Conservation (phyloP, 2,888 invertebrate species). For the Drosophila pegasa region DNA sequence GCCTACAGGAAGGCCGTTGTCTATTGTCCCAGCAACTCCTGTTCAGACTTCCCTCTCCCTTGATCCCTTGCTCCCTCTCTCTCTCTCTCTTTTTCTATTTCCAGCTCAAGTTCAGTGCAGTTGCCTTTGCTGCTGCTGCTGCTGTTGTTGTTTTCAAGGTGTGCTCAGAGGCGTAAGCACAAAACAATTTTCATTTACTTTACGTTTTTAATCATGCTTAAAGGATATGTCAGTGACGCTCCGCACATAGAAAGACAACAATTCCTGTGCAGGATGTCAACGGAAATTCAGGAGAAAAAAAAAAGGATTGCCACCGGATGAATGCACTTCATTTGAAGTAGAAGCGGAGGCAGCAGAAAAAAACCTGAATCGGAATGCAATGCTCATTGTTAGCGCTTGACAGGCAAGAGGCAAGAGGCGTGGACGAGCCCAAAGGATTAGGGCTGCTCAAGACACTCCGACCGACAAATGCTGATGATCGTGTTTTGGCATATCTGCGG, state of each 20-base stretch:
- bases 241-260: conserved; percentile 43
- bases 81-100: conserved; percentile 9
- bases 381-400: conserved; percentile 66
- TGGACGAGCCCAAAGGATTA: conserved; percentile 68
- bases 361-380: conserved; percentile 43
- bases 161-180: conserved; percentile 80
- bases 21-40: conserved; percentile 52
- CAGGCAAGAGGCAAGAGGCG: conserved; percentile 49
- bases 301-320: conserved; percentile 80
- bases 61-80: not conserved
- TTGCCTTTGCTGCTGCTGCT: conserved; percentile 38
- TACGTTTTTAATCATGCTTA: conserved; percentile 79
- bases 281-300: conserved; percentile 70
- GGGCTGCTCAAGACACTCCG: conserved; percentile 44
- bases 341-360: conserved; percentile 34
- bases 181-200: conserved; percentile 80
- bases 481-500: conserved; percentile 78
- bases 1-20: conserved; percentile 42
- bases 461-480: conserved; percentile 63
- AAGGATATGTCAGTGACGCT: conserved; percentile 76
- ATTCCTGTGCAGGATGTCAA: conserved; percentile 68
- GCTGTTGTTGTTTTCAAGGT: conserved; percentile 73
- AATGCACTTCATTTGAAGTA: conserved; percentile 81
- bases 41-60: not conserved
- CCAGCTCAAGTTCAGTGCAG: conserved; percentile 59